Base-by-base conservation (phyloP, 2,797 vertebrate species). In the Selene dorsalis region DNA sequence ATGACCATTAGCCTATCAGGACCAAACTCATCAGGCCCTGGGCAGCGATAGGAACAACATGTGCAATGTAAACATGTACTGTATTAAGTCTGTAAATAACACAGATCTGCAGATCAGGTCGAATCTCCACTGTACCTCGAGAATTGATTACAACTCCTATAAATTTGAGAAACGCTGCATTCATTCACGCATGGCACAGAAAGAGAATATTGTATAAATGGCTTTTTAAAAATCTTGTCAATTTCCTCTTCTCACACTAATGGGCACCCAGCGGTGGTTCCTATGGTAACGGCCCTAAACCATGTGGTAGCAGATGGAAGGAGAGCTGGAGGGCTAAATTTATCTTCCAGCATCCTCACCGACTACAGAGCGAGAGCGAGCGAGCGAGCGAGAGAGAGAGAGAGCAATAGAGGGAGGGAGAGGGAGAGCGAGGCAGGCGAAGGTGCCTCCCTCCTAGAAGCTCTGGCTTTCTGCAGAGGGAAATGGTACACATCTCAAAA, bases 241-340 rank as follows among this genome's bases (percentile, higher is more conserved):
- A 93, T 93, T 92, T 94, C 85, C 89, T 87, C 84, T 89, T 92
- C 91, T 91, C 84, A 84, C 91, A 88, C 91, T 93, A 93, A 93
- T 93, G 91, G 93, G 94, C 87, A 93, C 94, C 93, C 93, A 93
- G 92, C 73, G 90, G 93, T 94, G 93, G 95, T 95, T 95, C 90
- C 95, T 93, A 95, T 95, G 94, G 94, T 90, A 95, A 95, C 95
- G 89, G 93, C 93, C 93, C 94, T 93, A 95, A 95, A 95, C 94
- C 94, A 95, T 94, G 94, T 92, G 91, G 93, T 92, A 94, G 93
- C 94, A 95, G 95, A 95, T 95, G 94, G 94, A 95, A 93, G 92
- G 90, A 94, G 94, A 95, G 93, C 94, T 94, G 88, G 92, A 94
- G 91, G 94, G 94, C 94, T 95, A 95, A 95, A 95, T 95, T 94